A percentile compares a stretch with the other conserved stretches of the same genome.
phyloP scores from a whole-genome alignment of 2,888 invertebrate species.

The Pyrrhopygopsis socrates region DNA sequence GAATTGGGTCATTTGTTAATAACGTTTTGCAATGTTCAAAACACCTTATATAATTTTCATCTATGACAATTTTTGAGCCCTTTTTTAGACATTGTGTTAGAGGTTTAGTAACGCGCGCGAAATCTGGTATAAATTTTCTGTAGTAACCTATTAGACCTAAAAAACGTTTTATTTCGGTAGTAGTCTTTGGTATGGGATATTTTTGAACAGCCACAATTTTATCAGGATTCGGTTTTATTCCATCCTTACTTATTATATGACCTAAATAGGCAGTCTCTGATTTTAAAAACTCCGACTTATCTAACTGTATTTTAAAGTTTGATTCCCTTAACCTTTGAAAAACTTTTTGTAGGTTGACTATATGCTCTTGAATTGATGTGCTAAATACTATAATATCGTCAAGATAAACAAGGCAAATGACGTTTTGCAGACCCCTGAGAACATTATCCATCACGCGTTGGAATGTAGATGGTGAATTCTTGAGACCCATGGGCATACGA shows the following conservation, averaged over 20 bases:
- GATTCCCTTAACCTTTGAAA: constrained; percentile 81
- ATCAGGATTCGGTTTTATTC: constrained; percentile 84
- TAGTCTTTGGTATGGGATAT: constrained; percentile 83
- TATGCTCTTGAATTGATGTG: constrained; percentile 86
- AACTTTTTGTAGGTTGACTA: constrained; percentile 83
- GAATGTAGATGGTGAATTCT: constrained; percentile 85
- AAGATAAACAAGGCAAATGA: constrained; percentile 83
- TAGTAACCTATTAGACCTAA: constrained; percentile 85
- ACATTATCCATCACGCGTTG: constrained; percentile 82
- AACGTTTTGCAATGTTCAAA: constrained; percentile 77
- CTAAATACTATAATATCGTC: constrained; percentile 86
- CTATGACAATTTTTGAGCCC: constrained; percentile 1
- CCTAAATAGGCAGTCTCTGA: constrained; percentile 72
- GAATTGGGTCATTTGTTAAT: constrained; percentile 73
- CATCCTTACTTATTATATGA: constrained; percentile 81
- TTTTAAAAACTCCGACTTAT: constrained; percentile 86
- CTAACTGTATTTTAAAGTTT: constrained; percentile 85
- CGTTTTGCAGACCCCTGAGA: constrained; percentile 79
- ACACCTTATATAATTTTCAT: constrained; percentile 70
- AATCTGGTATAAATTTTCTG: constrained; percentile 84
- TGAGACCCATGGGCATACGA: constrained; percentile 79
- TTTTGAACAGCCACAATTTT: constrained; percentile 83
- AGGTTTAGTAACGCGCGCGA: constrained; percentile 73
- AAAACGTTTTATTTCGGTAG: constrained; percentile 83
- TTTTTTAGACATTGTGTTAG: constrained; percentile 73